Conservation (phyloP, 2,797 vertebrate species). For the Falco concolor region DNA sequence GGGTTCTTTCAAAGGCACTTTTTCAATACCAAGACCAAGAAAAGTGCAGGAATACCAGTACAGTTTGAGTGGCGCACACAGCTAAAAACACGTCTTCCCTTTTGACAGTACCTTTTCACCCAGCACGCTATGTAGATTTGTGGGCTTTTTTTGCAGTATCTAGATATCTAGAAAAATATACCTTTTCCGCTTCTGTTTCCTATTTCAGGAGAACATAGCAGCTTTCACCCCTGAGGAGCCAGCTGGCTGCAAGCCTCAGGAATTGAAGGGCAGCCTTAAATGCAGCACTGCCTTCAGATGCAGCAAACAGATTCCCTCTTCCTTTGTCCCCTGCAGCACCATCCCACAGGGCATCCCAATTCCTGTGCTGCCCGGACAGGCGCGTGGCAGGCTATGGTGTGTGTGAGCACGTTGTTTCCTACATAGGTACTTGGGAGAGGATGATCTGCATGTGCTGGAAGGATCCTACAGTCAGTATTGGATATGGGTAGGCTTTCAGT, state of each 20-base stretch:
- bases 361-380: neutral
- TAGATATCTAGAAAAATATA: neutral
- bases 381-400: neutral
- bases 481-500: neutral
- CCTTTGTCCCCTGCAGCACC: neutral
- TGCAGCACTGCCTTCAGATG: neutral
- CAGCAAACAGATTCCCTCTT: neutral
- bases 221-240: neutral
- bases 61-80: neutral
- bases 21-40: neutral
- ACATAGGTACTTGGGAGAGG: neutral
- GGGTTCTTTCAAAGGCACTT: slow-evolving; percentile 23
- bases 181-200: neutral
- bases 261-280: neutral
- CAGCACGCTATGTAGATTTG: neutral
- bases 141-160: neutral
- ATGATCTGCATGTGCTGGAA: neutral
- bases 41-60: neutral
- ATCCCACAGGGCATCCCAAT: neutral
- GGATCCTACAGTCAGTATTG: neutral
- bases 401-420: neutral
- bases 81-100: neutral
- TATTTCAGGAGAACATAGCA: neutral
- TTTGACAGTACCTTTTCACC: neutral
- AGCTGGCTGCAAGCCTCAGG: neutral